A percentile compares a stretch with the other conserved stretches of the same genome.
These are phyloP conservation scores for Leuciscus idus DNA, from an alignment of 2,113 vertebrate species.

Conservation along the genomic window DNA sequence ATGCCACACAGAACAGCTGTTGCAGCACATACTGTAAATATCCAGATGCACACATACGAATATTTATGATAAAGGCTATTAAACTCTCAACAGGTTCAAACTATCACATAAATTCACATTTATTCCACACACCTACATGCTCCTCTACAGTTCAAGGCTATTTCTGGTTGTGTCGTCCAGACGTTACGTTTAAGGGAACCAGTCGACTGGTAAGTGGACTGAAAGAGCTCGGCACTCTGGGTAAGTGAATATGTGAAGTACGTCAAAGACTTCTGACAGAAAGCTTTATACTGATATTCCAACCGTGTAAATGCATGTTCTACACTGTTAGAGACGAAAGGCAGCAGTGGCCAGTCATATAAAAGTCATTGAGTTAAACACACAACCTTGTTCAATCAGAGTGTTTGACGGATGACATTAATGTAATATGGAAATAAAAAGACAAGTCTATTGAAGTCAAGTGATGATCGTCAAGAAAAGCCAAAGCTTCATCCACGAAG, in stretches of 20 bases:
- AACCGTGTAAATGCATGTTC: background rate
- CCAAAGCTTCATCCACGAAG: too few relatives aligned
- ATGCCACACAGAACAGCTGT: background rate
- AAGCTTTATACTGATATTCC: background rate
- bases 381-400: background rate
- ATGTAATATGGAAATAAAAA: background rate
- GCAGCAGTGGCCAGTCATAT: background rate
- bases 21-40: background rate
- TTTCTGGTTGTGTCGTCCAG: background rate
- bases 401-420: background rate
- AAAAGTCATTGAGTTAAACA: background rate
- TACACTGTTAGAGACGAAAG: background rate
- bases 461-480: background rate
- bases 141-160: background rate
- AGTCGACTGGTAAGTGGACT: background rate
- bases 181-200: background rate
- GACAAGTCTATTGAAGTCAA: background rate
- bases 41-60: background rate
- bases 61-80: constrained; percentile 15
- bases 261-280: background rate
- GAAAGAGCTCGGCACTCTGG: background rate
- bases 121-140: background rate
- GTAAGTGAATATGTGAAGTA: background rate
- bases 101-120: background rate
- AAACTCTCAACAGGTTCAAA: background rate